These are phyloP conservation scores for Drosophila pandora DNA, from an alignment of 1,140 invertebrate genomes.

Conservation along the genomic window DNA sequence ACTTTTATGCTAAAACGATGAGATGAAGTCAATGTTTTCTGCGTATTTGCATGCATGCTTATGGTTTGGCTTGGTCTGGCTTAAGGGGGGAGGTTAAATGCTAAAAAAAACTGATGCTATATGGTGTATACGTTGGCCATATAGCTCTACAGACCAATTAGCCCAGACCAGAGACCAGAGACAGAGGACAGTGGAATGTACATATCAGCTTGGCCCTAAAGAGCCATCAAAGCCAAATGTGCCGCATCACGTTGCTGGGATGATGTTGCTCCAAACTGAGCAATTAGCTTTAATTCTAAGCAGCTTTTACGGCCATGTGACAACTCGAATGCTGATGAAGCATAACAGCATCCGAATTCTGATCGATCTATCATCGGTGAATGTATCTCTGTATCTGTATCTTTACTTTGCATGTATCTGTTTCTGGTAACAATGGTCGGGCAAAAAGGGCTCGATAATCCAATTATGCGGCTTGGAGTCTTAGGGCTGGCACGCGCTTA, in stretches of 20 bases:
- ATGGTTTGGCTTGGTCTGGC: neutral
- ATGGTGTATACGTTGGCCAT: neutral
- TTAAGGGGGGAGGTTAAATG: conserved; percentile 55
- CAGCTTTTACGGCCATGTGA: conserved; percentile 68
- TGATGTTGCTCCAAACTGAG: conserved; percentile 49
- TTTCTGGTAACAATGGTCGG: neutral
- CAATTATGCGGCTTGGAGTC: conserved; percentile 54
- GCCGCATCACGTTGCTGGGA: conserved; percentile 56
- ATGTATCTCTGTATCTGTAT: conserved; percentile 4
- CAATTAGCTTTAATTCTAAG: conserved; percentile 83
- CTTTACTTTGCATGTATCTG: neutral
- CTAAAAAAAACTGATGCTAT: conserved; percentile 30
- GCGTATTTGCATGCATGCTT: conserved; percentile 41
- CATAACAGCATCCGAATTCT: conserved; percentile 39
- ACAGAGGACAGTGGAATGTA: conserved; percentile 16
- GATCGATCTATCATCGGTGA: conserved; percentile 60
- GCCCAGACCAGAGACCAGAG: neutral
- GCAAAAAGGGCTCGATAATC: conserved; percentile 47
- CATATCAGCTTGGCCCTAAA: conserved; percentile 13
- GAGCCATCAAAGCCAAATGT: conserved; percentile 42
- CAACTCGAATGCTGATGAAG: conserved; percentile 70
- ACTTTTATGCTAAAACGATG: conserved; percentile 34
- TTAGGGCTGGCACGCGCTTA: conserved; percentile 53
- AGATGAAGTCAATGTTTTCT: conserved; percentile 41
- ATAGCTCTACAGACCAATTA: conserved; percentile 42